phyloP scores from a whole-genome alignment of 2,113 vertebrate species.

The Otolemur garnettii region DNA sequence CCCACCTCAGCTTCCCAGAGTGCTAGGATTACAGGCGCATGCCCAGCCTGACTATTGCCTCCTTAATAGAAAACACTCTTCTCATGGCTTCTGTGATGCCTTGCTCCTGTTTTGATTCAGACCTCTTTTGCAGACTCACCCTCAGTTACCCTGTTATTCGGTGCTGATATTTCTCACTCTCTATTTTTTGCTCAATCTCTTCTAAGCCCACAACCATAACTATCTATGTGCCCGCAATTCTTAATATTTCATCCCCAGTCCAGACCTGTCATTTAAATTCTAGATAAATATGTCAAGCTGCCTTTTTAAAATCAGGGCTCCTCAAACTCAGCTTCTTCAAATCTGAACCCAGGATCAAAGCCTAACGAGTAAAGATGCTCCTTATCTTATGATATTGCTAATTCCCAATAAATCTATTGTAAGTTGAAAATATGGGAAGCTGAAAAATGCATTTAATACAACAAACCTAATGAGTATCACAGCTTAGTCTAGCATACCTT shows the following conservation, averaged over 20 bases:
- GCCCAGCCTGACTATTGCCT: neutral
- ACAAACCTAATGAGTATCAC: neutral
- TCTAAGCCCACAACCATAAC: neutral
- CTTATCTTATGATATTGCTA: neutral
- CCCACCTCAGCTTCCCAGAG: no score
- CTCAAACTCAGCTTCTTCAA: conserved; percentile 24
- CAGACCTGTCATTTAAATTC: conserved; percentile 41
- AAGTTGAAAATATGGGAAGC: neutral
- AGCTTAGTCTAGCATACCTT: neutral
- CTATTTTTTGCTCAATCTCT: conserved; percentile 1
- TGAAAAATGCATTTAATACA: neutral
- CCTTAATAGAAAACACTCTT: neutral
- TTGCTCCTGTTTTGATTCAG: neutral
- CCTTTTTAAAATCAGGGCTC: conserved; percentile 21
- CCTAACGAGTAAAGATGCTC: neutral
- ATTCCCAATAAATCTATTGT: neutral
- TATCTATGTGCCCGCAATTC: neutral
- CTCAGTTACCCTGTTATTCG: conserved; percentile 18
- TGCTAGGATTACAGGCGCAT: no score
- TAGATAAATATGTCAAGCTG: neutral
- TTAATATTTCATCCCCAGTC: conserved; percentile 20
- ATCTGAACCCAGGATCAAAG: neutral
- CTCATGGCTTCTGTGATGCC: neutral
- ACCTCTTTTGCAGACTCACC: conserved; percentile 68
- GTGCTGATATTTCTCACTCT: conserved; percentile 12